Percentiles rank a stretch among this genome's conserved stretches.
phyloP scores from a whole-genome alignment of 2,888 invertebrate species.

The Esperia sulphurella region DNA sequence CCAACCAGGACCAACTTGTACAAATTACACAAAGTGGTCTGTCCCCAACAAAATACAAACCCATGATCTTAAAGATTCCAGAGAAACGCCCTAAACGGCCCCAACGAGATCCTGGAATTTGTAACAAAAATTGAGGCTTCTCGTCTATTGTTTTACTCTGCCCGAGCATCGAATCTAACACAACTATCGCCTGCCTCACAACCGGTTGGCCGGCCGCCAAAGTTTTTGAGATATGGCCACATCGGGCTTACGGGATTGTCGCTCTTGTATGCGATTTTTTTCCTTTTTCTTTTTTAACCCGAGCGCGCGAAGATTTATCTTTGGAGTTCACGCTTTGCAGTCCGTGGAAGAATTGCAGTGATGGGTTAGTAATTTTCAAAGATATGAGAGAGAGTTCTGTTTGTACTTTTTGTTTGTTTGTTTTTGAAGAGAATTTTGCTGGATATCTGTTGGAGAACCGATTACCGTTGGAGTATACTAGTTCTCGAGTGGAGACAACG shows the following conservation, averaged over 20 bases:
- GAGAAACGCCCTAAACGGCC: too few relatives aligned
- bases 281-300: constrained; percentile 13
- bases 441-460: too few relatives aligned
- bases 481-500: too few relatives aligned
- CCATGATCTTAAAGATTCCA: too few relatives aligned
- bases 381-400: neutral
- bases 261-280: constrained; percentile 7
- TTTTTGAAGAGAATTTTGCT: neutral
- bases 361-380: neutral
- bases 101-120: too few relatives aligned
- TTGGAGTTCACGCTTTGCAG: constrained; percentile 16
- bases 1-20: too few relatives aligned
- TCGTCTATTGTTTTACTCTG: neutral
- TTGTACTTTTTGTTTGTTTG: neutral
- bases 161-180: neutral
- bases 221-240: constrained; percentile 28
- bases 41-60: too few relatives aligned
- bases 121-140: too few relatives aligned
- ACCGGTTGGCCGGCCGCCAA: constrained; percentile 24
- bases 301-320: constrained; percentile 24
- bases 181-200: neutral
- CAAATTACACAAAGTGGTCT: too few relatives aligned
- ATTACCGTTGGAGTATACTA: too few relatives aligned
- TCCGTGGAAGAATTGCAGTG: constrained; percentile 10
- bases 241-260: constrained; percentile 22